phyloP scores from a whole-genome alignment of 1,140 invertebrate genomes.

The Drosophila busckii region DNA sequence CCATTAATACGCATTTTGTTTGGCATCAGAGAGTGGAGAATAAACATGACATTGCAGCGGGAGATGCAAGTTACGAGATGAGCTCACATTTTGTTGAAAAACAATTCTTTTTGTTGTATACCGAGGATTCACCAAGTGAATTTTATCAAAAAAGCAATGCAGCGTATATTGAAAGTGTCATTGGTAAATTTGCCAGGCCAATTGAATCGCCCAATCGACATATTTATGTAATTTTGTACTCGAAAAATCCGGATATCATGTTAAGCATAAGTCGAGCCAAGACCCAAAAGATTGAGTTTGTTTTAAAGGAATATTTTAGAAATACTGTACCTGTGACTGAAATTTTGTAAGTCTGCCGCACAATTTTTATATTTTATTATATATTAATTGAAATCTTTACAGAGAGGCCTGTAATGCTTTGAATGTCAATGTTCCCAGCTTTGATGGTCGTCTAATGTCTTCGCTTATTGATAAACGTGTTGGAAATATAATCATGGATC shows the following conservation, averaged over 20 bases:
- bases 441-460: slow-evolving; percentile 38
- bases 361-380: background rate
- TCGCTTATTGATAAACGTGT: slow-evolving; percentile 51
- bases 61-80: background rate
- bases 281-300: slow-evolving; percentile 31
- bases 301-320: slow-evolving; percentile 60
- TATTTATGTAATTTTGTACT: slow-evolving; percentile 62
- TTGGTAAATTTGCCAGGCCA: slow-evolving; percentile 44
- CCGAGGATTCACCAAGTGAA: slow-evolving; percentile 7
- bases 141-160: slow-evolving; percentile 27
- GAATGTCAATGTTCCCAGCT: slow-evolving; percentile 38
- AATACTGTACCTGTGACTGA: slow-evolving; percentile 46
- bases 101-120: slow-evolving; percentile 56
- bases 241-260: slow-evolving; percentile 45
- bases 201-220: slow-evolving; percentile 35
- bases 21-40: slow-evolving; percentile 21
- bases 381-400: slow-evolving; percentile 7
- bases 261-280: slow-evolving; percentile 39
- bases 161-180: slow-evolving; percentile 28
- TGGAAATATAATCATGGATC: slow-evolving; percentile 62
- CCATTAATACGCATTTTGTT: slow-evolving; percentile 42
- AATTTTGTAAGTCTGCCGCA: slow-evolving; percentile 49
- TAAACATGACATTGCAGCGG: background rate
- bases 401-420: slow-evolving; percentile 37
- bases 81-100: slow-evolving; percentile 19